These are phyloP conservation scores for Watsonalla binaria DNA, from an alignment of 2,888 invertebrate genomes.

Conservation along the genomic window DNA sequence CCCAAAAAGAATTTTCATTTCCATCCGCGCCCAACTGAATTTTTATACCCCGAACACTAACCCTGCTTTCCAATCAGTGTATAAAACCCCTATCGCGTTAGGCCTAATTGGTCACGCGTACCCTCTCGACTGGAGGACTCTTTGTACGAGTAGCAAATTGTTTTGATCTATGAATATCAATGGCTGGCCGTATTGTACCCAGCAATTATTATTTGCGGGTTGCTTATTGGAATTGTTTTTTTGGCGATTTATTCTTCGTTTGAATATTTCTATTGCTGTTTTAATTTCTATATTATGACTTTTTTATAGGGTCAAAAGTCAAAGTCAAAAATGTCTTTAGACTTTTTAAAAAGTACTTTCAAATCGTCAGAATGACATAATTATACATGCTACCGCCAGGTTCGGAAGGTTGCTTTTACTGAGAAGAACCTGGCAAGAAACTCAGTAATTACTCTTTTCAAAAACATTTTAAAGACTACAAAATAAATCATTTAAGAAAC, in stretches of 20 bases:
- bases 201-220: not conserved
- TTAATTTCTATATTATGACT: not conserved
- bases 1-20: not conserved
- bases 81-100: conserved; percentile 7
- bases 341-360: too few relatives aligned
- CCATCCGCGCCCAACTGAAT: not conserved
- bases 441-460: too few relatives aligned
- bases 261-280: not conserved
- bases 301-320: too few relatives aligned
- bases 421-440: too few relatives aligned
- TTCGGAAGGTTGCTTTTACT: too few relatives aligned
- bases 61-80: conserved; percentile 2
- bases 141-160: conserved; percentile 13
- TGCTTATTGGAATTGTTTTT: not conserved
- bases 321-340: too few relatives aligned
- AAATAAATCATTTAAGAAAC: too few relatives aligned
- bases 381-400: too few relatives aligned
- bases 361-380: too few relatives aligned
- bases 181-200: not conserved
- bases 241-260: not conserved
- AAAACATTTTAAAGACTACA: too few relatives aligned
- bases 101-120: conserved; percentile 19
- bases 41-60: not conserved
- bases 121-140: conserved; percentile 10
- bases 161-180: conserved; percentile 20